Base-by-base conservation (phyloP, 2,797 vertebrate species). In the Enteromius radiatus region DNA sequence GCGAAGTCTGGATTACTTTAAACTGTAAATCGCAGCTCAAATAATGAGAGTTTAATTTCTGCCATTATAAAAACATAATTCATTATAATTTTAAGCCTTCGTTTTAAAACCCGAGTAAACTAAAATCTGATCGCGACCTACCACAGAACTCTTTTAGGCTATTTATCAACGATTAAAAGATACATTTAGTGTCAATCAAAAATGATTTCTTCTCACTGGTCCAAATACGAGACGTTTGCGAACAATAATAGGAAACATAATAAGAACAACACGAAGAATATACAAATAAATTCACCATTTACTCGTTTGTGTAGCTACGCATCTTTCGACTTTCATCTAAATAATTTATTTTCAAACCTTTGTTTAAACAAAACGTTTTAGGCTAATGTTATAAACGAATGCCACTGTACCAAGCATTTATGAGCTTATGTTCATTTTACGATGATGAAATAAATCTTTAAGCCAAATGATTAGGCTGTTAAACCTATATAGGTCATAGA, bases 171-270 rank as follows among this genome's bases (percentile, higher is more conserved):
- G 11, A 33, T 43, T 11, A 79, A 45, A 54, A 80, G 11, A 70
- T 3, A 6, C 6, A 80, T 43, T 21, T 80, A 28, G 10, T n/a
- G 17, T 36, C 23, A 59, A 26, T 17, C 36, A 9, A 15, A 59
- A 70, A 17, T 0, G 4, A 23, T 36, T 80, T 17, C 2, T 5
- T 81, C 41, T 17, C 17, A 21, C 26, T 17, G 56, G 19, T 71
- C 6, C 5, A 31, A 69, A 31, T n/a, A 15, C 19, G 19, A 36
- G 4, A 33, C 4, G 7, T 36, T 54, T 38, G 47, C 2, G n/a
- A 70, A 41, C 43, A 82, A 59, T 61, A 82, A 33, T 49, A 41
- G 26, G 59, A 80, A 49, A n/a, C n/a, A 63, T 59, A 74, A 12
- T 41, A 61, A 45, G n/a, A 81, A 41, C n/a, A 47, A 47, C 36